Evolutionary conservation across 2,113 vertebrate genomes (phyloP).

Genomic region (Cynoglossus semilaevis): DNA sequence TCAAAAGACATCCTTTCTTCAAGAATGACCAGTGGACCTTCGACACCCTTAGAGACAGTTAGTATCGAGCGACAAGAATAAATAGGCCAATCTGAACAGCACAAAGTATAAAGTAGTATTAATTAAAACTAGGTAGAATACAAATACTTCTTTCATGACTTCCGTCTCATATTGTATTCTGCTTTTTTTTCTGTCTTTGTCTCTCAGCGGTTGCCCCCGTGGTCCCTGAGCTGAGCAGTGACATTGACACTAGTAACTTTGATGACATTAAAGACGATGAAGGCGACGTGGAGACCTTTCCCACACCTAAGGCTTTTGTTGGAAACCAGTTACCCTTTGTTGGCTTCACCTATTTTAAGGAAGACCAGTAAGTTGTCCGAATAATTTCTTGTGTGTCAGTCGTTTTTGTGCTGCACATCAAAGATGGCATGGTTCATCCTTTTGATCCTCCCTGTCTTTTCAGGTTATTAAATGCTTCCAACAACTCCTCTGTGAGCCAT

Average conservation of each 20-base stretch:
- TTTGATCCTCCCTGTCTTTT: slow-evolving; percentile 22
- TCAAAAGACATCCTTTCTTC: slow-evolving; percentile 95
- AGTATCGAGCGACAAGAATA: slow-evolving; percentile 63
- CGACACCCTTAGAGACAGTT: slow-evolving; percentile 94
- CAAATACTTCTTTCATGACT: background rate
- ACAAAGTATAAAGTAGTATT: background rate
- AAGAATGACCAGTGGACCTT: slow-evolving; percentile 98
- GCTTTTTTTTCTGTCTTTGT: background rate
- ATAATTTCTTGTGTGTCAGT: background rate
- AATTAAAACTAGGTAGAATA: background rate
- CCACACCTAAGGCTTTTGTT: slow-evolving; percentile 93
- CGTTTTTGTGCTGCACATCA: background rate
- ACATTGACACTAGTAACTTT: slow-evolving; percentile 98
- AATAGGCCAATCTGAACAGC: background rate
- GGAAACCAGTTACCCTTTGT: slow-evolving; percentile 98
- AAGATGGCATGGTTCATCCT: slow-evolving; percentile 2
- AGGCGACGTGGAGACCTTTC: slow-evolving; percentile 95
- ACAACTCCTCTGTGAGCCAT: slow-evolving; percentile 82
- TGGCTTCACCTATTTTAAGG: slow-evolving; percentile 98
- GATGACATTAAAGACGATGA: slow-evolving; percentile 98
- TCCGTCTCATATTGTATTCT: slow-evolving; percentile 10
- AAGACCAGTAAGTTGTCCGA: slow-evolving; percentile 86
- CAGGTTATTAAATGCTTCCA: slow-evolving; percentile 87
- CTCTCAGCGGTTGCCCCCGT: slow-evolving; percentile 89
- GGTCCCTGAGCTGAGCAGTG: slow-evolving; percentile 95